Evolutionary conservation across 2,797 vertebrate genomes (phyloP).

Genomic region (Gephyroberyx darwinii): DNA sequence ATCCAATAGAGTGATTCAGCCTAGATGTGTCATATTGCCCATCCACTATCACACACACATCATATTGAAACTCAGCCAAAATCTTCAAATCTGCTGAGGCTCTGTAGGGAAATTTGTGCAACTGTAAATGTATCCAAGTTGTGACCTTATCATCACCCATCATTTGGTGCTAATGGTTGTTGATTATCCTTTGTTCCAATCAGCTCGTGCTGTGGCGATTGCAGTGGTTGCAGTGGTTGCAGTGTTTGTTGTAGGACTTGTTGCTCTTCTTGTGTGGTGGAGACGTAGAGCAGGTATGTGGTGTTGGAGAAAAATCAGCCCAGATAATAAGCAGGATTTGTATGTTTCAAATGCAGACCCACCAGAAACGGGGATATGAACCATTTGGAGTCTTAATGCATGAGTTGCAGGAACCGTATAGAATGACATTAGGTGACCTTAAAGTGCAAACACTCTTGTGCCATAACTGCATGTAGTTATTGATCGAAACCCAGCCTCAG

Average conservation of each 20-base stretch:
- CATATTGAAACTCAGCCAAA: not conserved
- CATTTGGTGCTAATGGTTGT: not conserved
- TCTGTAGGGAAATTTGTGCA: not conserved
- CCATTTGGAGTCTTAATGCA: not conserved
- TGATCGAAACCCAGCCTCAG: not conserved
- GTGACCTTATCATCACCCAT: not conserved
- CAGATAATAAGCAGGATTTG: too few relatives aligned
- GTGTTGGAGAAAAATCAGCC: too few relatives aligned
- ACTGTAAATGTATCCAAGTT: not conserved
- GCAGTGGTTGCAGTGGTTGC: not conserved
- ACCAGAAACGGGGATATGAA: too few relatives aligned
- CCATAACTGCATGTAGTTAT: not conserved
- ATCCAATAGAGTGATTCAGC: not conserved
- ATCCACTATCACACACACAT: too few relatives aligned
- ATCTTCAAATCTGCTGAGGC: not conserved
- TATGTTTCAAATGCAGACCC: too few relatives aligned
- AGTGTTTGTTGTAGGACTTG: accelerated
- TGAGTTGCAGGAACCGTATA: not conserved
- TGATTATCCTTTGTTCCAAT: not conserved
- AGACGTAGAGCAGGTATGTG: conserved; percentile 43
- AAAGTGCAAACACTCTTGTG: not conserved
- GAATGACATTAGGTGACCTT: not conserved
- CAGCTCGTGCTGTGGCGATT: accelerated
- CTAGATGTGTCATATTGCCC: not conserved
- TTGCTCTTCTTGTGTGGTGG: not conserved